Conservation (phyloP, 2,888 invertebrate species). For the Gymnosoma rotundatum region DNA sequence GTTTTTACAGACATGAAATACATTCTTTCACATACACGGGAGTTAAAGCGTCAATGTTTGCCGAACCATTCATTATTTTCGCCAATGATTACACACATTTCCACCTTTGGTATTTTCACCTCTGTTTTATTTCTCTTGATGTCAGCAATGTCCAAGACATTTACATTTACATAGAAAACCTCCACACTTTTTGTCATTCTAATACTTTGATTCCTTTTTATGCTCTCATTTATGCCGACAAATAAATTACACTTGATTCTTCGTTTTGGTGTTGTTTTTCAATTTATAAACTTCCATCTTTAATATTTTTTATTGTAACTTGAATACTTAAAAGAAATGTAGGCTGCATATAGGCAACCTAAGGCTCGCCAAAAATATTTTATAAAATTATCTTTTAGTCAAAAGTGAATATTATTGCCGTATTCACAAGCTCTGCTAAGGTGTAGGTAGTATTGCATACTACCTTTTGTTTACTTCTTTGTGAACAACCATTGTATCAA, state of each 20-base stretch:
- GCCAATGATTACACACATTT: slow-evolving; percentile 64
- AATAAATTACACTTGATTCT: slow-evolving; percentile 57
- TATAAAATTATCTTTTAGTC: background rate
- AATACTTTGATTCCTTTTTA: slow-evolving; percentile 48
- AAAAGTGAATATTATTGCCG: too few relatives aligned
- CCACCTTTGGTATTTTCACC: slow-evolving; percentile 16
- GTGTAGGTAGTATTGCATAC: too few relatives aligned
- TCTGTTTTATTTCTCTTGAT: background rate
- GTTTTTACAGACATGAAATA: slow-evolving; percentile 8
- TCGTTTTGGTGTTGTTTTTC: slow-evolving; percentile 16
- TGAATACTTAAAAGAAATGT: background rate
- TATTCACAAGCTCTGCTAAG: too few relatives aligned
- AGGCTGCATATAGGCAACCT: background rate
- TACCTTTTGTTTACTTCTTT: too few relatives aligned
- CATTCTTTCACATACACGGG: background rate
- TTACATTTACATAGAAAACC: background rate
- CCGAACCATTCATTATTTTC: slow-evolving; percentile 66
- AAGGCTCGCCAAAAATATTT: background rate
- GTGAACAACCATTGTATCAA: too few relatives aligned
- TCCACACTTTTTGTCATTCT: slow-evolving; percentile 37
- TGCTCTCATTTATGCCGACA: slow-evolving; percentile 40
- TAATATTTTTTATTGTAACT: slow-evolving; percentile 9
- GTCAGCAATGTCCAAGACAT: background rate
- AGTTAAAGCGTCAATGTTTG: slow-evolving; percentile 55
- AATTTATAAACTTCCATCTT: slow-evolving; percentile 33